Percentiles rank a stretch among this genome's conserved stretches.
Conservation (phyloP, 2,888 invertebrate species). For the Cacoxenus indagator region DNA sequence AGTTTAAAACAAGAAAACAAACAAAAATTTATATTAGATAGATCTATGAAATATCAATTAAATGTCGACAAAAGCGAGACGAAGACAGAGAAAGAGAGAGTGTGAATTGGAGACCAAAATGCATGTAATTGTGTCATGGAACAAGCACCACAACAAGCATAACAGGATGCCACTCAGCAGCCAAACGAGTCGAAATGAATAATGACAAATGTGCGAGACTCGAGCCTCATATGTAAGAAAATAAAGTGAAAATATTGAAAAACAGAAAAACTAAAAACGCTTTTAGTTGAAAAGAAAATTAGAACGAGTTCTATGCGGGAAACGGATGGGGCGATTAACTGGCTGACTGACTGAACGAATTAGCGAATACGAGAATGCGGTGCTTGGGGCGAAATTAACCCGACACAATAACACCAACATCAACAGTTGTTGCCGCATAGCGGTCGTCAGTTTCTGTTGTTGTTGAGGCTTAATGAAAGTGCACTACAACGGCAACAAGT, state of each 20-base stretch:
- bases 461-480: conserved; percentile 16
- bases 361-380: background rate
- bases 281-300: conserved; percentile 13
- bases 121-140: conserved; percentile 19
- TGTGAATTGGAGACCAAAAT: background rate
- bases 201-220: background rate
- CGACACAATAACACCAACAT: no score
- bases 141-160: background rate
- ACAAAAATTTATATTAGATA: no score
- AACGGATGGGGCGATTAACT: no score
- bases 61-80: background rate
- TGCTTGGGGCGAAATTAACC: background rate
- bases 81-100: background rate
- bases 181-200: background rate
- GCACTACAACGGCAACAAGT: background rate
- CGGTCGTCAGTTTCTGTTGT: background rate
- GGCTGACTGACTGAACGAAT: background rate
- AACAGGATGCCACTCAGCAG: background rate
- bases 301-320: background rate
- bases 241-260: conserved; percentile 8
- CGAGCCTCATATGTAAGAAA: background rate
- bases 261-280: background rate
- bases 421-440: background rate
- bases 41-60: no score
- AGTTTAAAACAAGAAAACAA: background rate